Percentiles rank a stretch among this genome's conserved stretches.
Evolutionary conservation across 2,888 invertebrate genomes (phyloP).

Genomic region (Euplexia lucipara): DNA sequence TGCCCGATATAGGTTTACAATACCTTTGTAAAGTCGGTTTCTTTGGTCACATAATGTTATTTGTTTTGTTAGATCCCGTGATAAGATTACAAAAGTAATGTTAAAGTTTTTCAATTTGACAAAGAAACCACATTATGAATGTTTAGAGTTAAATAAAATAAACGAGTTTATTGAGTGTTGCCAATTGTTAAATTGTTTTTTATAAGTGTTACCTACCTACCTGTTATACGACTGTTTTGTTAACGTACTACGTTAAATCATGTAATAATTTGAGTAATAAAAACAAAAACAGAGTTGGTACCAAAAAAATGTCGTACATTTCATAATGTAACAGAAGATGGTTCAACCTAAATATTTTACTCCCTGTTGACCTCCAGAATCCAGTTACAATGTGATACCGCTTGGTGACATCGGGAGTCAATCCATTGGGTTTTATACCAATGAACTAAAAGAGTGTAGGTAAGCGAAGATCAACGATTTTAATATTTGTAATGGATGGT

Average conservation of each 20-base stretch:
- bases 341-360: too few species aligned
- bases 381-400: too few species aligned
- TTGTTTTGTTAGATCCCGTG: slow-evolving; percentile 56
- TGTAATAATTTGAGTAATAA: slow-evolving; percentile 4
- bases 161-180: slow-evolving; percentile 46
- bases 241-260: too few species aligned
- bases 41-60: slow-evolving; percentile 60
- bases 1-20: slow-evolving; percentile 11
- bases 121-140: slow-evolving; percentile 24
- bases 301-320: too few species aligned
- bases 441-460: too few species aligned
- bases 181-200: slow-evolving; percentile 40
- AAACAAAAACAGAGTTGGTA: not conserved
- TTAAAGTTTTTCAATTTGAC: slow-evolving; percentile 15
- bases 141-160: slow-evolving; percentile 40
- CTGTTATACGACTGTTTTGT: slow-evolving; percentile 18
- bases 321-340: too few species aligned
- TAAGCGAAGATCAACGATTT: too few species aligned
- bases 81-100: slow-evolving; percentile 41
- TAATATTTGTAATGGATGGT: too few species aligned
- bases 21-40: slow-evolving; percentile 52
- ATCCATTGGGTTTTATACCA: too few species aligned
- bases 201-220: slow-evolving; percentile 33
- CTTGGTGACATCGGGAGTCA: too few species aligned
- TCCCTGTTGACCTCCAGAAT: too few species aligned